These are phyloP conservation scores for Lepus americanus DNA, from an alignment of 2,113 vertebrate species.

Conservation along the genomic window DNA sequence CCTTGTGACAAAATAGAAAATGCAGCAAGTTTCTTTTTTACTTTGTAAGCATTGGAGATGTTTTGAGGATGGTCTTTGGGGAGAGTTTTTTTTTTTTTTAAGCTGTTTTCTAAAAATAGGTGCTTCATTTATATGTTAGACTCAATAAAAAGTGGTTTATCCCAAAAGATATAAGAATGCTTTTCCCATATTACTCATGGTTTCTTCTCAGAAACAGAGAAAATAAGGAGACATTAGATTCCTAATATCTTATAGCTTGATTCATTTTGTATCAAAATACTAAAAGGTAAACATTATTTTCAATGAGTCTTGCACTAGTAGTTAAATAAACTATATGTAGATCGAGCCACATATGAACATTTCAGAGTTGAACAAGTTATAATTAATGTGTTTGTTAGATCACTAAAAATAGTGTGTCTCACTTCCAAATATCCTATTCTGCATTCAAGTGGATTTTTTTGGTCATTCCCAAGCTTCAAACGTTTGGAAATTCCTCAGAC, in stretches of 20 bases:
- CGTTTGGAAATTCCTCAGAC: background rate
- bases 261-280: conserved; percentile 37
- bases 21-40: background rate
- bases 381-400: background rate
- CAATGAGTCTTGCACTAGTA: background rate
- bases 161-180: background rate
- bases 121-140: background rate
- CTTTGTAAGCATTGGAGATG: background rate
- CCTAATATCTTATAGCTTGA: conserved; percentile 19
- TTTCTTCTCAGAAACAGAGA: conserved; percentile 41
- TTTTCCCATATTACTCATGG: conserved; percentile 25
- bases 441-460: background rate
- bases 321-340: background rate
- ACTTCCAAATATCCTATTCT: background rate
- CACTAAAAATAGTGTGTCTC: background rate
- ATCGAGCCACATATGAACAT: background rate
- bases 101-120: conserved; percentile 42
- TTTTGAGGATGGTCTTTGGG: background rate
- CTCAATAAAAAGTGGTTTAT: conserved; percentile 38
- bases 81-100: too few species aligned
- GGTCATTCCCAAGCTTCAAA: background rate
- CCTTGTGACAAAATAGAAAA: background rate
- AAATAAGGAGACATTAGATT: conserved; percentile 38
- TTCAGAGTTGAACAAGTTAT: background rate
- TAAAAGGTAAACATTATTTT: conserved; percentile 44